Percentiles rank a stretch among this genome's conserved stretches.
Conservation (phyloP, 2,797 vertebrate species). For the Mus spretus region DNA sequence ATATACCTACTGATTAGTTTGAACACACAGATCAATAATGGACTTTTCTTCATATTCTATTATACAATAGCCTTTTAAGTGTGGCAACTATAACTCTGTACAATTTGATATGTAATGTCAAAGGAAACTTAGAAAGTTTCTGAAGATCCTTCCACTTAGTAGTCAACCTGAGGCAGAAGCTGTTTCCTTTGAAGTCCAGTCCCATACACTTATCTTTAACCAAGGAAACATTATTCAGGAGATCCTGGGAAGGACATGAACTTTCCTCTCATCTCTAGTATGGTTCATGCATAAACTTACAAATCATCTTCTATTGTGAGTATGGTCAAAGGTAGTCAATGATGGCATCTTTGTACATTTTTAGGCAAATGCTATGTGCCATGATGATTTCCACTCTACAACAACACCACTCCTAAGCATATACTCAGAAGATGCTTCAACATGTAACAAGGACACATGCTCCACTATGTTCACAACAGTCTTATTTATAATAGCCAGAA, state of each 20-base stretch:
- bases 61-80: not conserved
- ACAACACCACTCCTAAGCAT: too few species aligned
- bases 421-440: too few species aligned
- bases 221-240: not conserved
- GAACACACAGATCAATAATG: not conserved
- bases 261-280: not conserved
- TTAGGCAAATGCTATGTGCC: not conserved
- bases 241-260: not conserved
- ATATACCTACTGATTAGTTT: not conserved
- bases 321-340: not conserved
- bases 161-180: not conserved
- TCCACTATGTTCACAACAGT: too few species aligned
- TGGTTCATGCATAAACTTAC: not conserved
- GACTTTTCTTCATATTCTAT: not conserved
- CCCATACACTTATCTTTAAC: not conserved
- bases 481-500: too few species aligned
- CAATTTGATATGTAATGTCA: not conserved
- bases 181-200: not conserved
- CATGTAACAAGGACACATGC: too few species aligned
- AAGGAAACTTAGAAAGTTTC: not conserved
- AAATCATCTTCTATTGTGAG: not conserved
- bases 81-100: not conserved
- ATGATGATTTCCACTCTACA: not conserved
- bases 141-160: not conserved
- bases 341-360: not conserved